These are phyloP conservation scores for Polypedilum vanderplanki DNA, from an alignment of 1,140 invertebrate species.

Conservation along the genomic window DNA sequence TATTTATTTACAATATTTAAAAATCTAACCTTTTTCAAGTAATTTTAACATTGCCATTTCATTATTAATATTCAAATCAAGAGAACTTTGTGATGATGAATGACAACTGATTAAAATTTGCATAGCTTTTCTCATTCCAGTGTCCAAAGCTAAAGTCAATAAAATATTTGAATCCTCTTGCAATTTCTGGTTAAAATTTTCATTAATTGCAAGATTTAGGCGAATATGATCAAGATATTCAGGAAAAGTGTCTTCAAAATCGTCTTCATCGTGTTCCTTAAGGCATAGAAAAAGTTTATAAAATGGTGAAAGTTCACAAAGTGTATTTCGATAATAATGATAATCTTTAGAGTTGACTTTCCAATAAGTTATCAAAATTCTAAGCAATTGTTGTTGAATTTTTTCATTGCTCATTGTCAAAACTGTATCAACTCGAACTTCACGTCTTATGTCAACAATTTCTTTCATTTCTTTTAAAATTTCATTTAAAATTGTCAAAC, in stretches of 20 bases:
- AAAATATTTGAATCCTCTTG: neutral
- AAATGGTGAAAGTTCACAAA: neutral
- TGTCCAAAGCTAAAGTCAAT: neutral
- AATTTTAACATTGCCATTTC: neutral
- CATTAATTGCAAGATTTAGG: neutral
- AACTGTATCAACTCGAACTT: neutral
- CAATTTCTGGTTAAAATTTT: neutral
- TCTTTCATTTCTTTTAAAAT: slow-evolving; percentile 2
- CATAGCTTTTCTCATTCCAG: slow-evolving; percentile 5
- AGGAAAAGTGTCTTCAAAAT: slow-evolving; percentile 4
- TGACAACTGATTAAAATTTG: neutral
- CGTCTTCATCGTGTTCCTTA: neutral
- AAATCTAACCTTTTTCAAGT: neutral
- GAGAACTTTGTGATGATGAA: neutral
- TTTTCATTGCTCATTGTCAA: neutral
- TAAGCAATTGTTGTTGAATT: neutral
- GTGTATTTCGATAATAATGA: neutral
- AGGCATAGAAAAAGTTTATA: neutral
- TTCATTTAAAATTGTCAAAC: neutral
- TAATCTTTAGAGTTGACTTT: neutral
- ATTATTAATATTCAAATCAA: neutral
- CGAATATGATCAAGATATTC: slow-evolving; percentile 1
- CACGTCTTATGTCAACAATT: neutral
- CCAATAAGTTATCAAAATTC: neutral
- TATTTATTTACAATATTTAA: no score